These are phyloP conservation scores for Rhinoderma darwinii DNA, from an alignment of 2,113 vertebrate species.

Conservation along the genomic window DNA sequence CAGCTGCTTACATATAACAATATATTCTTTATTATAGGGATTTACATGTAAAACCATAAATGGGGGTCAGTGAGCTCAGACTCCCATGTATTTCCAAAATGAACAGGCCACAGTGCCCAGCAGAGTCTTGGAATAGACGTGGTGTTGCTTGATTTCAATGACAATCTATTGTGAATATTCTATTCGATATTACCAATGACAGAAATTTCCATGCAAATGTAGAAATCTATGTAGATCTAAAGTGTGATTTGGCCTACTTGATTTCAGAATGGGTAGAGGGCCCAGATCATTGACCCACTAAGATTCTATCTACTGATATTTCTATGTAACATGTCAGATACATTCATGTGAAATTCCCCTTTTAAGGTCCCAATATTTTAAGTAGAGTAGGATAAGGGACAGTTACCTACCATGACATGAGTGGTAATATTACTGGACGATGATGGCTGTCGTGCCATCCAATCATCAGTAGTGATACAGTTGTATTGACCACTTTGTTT, in stretches of 20 bases:
- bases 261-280: neutral
- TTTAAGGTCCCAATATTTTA: neutral
- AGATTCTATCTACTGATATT: neutral
- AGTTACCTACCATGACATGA: neutral
- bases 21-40: neutral
- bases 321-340: neutral
- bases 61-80: neutral
- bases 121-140: neutral
- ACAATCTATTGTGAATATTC: neutral
- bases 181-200: neutral
- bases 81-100: neutral
- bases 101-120: neutral
- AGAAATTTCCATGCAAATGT: neutral
- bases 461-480: neutral
- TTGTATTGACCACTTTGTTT: neutral
- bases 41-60: neutral
- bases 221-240: neutral
- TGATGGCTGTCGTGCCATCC: neutral
- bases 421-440: too few relatives aligned
- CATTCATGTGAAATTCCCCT: neutral
- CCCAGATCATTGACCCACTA: neutral
- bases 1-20: neutral
- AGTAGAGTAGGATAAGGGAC: neutral
- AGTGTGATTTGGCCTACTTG: neutral
- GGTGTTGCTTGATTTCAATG: neutral